These are phyloP conservation scores for Atta colombica DNA, from an alignment of 1,140 invertebrate genomes.

Conservation along the genomic window DNA sequence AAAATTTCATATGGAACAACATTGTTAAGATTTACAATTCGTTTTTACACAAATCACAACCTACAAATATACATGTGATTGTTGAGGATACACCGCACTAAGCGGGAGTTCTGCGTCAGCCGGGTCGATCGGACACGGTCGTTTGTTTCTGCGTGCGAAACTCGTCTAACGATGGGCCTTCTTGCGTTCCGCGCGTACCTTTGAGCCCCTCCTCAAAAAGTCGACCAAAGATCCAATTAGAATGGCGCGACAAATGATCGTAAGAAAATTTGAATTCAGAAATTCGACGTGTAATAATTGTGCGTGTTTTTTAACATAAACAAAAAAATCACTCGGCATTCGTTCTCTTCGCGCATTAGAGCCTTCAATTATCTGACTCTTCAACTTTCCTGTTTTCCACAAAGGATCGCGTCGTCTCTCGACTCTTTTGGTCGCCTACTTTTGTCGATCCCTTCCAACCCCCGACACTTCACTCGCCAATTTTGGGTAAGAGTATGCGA, in stretches of 20 bases:
- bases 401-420: not conserved
- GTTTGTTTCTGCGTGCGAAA: slow-evolving; percentile 42
- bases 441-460: slow-evolving; percentile 17
- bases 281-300: not conserved
- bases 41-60: not conserved
- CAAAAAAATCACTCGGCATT: not conserved
- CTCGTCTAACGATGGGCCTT: slow-evolving; percentile 43
- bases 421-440: not conserved
- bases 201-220: slow-evolving; percentile 51
- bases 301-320: slow-evolving; percentile 6
- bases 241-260: not conserved
- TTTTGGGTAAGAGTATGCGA: not conserved
- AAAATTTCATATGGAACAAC: not conserved
- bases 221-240: not conserved
- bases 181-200: slow-evolving; percentile 46
- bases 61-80: not conserved
- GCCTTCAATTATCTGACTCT: not conserved
- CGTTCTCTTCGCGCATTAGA: not conserved
- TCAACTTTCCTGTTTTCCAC: not conserved
- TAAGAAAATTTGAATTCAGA: not conserved
- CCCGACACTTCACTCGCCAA: slow-evolving; percentile 7
- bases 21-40: not conserved
- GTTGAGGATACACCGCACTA: not conserved
- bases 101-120: slow-evolving; percentile 9
- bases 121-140: not conserved